Evolutionary conservation across 2,888 invertebrate genomes (phyloP).

Genomic region (Dryocosmus kuriphilus): DNA sequence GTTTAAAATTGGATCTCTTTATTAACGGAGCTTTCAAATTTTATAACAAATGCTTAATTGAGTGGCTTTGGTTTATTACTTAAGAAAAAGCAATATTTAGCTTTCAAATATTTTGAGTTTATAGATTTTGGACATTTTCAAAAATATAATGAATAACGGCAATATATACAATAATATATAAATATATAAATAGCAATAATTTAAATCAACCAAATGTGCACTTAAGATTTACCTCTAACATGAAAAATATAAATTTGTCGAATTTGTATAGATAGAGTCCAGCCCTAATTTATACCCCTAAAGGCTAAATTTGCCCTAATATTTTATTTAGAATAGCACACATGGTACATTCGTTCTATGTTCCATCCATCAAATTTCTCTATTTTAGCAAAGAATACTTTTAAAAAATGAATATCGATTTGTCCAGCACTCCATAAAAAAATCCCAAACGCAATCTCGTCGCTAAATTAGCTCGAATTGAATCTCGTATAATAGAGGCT

Average conservation of each 20-base stretch:
- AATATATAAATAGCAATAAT: no score
- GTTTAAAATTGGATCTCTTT: no score
- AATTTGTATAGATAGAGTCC: background rate
- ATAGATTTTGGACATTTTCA: no score
- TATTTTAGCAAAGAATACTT: background rate
- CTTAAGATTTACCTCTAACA: background rate
- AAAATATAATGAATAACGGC: no score
- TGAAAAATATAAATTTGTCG: background rate
- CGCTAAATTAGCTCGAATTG: constrained; percentile 20
- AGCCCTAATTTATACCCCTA: background rate
- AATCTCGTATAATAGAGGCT: constrained; percentile 11
- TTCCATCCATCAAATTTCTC: background rate
- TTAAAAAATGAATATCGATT: background rate
- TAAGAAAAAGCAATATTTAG: background rate
- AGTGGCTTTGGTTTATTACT: background rate
- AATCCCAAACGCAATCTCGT: background rate
- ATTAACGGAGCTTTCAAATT: no score
- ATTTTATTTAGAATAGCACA: background rate
- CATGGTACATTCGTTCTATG: background rate
- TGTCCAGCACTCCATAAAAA: constrained; percentile 17
- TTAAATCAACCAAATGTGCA: background rate
- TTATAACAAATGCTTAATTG: no score
- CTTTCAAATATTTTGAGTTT: no score
- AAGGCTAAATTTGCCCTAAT: background rate
- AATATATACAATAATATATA: no score